Percentiles rank a stretch among this genome's conserved stretches.
Evolutionary conservation across 2,888 invertebrate species (phyloP).

Genomic region (Protodeltote pygarga): DNA sequence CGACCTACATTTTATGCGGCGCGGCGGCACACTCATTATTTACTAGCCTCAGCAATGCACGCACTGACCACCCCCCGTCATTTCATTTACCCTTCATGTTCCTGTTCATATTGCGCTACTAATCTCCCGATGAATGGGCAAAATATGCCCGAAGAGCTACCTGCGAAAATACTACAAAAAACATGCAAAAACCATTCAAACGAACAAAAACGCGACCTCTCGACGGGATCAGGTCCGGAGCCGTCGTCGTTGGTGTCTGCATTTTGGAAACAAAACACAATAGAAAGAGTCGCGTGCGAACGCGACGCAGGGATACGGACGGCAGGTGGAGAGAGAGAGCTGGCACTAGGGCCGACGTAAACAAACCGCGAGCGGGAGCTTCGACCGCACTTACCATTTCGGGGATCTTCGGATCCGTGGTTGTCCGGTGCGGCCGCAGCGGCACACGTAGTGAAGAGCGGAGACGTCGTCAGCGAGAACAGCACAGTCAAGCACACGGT

Average conservation of each 20-base stretch:
- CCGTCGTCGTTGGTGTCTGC: constrained; percentile 82
- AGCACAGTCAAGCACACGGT: constrained; percentile 75
- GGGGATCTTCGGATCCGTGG: constrained; percentile 75
- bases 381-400: constrained; percentile 86
- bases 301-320: constrained; percentile 81
- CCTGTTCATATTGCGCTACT: constrained; percentile 33
- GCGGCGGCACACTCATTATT: constrained; percentile 77
- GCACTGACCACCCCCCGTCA: constrained; percentile 67
- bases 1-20: constrained; percentile 86
- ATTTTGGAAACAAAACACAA: constrained; percentile 86
- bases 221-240: constrained; percentile 74
- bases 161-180: constrained; percentile 82
- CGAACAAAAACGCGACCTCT: constrained; percentile 80
- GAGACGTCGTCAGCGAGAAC: constrained; percentile 72
- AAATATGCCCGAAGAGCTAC: constrained; percentile 67
- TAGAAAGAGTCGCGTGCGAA: constrained; percentile 83
- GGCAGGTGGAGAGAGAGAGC: constrained; percentile 83
- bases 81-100: constrained; percentile 56
- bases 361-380: constrained; percentile 84
- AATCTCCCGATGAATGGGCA: constrained; percentile 61
- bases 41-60: constrained; percentile 70
- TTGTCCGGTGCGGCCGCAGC: constrained; percentile 65
- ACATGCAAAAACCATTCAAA: constrained; percentile 71
- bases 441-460: constrained; percentile 82
- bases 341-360: constrained; percentile 82